phyloP scores from a whole-genome alignment of 35 echinoderm and acorn worm species.

The Antedon bifida region DNA sequence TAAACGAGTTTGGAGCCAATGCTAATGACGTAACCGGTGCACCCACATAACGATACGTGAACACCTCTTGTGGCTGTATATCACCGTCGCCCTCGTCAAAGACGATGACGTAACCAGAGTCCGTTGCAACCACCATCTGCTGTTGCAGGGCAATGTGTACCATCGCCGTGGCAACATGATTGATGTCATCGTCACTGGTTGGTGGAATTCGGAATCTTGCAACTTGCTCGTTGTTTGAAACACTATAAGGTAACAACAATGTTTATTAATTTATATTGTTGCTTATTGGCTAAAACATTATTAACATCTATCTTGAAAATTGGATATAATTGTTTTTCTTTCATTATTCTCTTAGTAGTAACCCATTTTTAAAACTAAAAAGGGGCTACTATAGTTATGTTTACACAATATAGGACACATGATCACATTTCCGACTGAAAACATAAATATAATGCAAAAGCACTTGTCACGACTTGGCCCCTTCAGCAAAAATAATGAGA shows the following conservation, averaged over 20 bases:
- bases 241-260: slow-evolving; percentile 3
- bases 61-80: slow-evolving; percentile 18
- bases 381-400: too few species aligned
- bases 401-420: too few species aligned
- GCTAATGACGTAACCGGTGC: slow-evolving; percentile 44
- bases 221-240: slow-evolving; percentile 19
- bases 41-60: slow-evolving; percentile 39
- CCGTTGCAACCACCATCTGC: slow-evolving; percentile 51
- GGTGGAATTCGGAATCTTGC: slow-evolving; percentile 13
- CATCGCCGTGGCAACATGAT: slow-evolving; percentile 31
- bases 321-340: too few species aligned
- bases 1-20: slow-evolving; percentile 9
- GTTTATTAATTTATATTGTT: too few species aligned
- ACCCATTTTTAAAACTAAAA: too few species aligned
- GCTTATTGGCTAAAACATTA: too few species aligned
- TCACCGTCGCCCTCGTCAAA: slow-evolving; percentile 38
- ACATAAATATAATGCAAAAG: too few species aligned
- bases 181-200: slow-evolving; percentile 43
- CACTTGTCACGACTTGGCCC: too few species aligned
- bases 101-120: slow-evolving; percentile 38
- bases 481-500: too few species aligned
- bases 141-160: slow-evolving; percentile 37
- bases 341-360: too few species aligned
- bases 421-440: too few species aligned
- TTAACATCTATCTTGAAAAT: too few species aligned